Evolutionary conservation across 1,140 invertebrate species (phyloP).

Genomic region (Hydropsyche tenuis): DNA sequence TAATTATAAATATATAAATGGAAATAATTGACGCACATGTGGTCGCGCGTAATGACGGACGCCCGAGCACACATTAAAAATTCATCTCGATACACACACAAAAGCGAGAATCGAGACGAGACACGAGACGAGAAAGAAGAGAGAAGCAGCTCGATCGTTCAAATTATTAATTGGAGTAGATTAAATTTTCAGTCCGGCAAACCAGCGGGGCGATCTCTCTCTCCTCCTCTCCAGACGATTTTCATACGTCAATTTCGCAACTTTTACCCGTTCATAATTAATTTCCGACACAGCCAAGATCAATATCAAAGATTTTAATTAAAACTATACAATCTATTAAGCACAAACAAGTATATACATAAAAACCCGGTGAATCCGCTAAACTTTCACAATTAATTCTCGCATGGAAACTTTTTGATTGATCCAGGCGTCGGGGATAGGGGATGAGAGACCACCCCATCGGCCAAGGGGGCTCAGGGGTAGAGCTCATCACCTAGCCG

Average conservation of each 20-base stretch:
- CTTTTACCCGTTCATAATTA: slow-evolving; percentile 50
- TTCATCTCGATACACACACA: background rate
- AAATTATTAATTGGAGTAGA: slow-evolving; percentile 47
- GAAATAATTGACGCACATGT: slow-evolving; percentile 1
- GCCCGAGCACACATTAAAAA: background rate
- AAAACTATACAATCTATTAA: slow-evolving; percentile 51
- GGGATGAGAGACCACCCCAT: background rate
- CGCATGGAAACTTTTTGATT: slow-evolving; percentile 50
- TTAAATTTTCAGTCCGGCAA: slow-evolving; percentile 38
- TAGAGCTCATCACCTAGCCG: slow-evolving; percentile 12
- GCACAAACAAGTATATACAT: slow-evolving; percentile 50
- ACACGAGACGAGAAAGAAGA: background rate
- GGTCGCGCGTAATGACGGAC: background rate
- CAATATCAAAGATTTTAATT: slow-evolving; percentile 51
- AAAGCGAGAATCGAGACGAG: background rate
- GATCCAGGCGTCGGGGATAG: slow-evolving; percentile 39
- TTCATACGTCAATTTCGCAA: slow-evolving; percentile 49
- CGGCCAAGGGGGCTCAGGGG: background rate
- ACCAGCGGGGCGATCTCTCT: background rate
- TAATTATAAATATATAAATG: background rate
- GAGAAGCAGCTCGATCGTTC: slow-evolving; percentile 4
- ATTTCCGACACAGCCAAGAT: slow-evolving; percentile 50
- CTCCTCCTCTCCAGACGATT: slow-evolving; percentile 29
- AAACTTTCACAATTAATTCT: slow-evolving; percentile 51
- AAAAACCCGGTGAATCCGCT: slow-evolving; percentile 50